A percentile compares a stretch with the other conserved stretches of the same genome.
These are phyloP conservation scores for Morpho achilles DNA, from an alignment of 2,888 invertebrate genomes.

Conservation along the genomic window DNA sequence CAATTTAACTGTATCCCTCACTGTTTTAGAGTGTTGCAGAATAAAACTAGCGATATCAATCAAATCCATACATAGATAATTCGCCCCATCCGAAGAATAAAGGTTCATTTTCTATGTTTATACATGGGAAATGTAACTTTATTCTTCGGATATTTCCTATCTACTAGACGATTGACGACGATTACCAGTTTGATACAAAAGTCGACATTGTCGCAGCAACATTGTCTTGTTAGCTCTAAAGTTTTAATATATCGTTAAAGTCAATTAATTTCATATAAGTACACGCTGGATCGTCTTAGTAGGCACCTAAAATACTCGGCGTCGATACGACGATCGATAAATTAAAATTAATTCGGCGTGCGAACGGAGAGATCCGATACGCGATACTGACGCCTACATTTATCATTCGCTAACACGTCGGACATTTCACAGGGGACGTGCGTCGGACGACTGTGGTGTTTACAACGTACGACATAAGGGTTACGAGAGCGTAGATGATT, in stretches of 20 bases:
- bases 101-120: no score
- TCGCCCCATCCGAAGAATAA: no score
- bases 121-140: no score
- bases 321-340: constrained; percentile 77
- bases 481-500: constrained; percentile 47
- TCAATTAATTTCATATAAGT: constrained; percentile 5
- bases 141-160: no score
- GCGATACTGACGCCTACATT: constrained; percentile 78
- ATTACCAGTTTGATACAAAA: no score
- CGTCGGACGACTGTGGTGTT: constrained; percentile 56
- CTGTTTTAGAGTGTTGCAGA: no score
- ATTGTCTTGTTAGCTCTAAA: background rate
- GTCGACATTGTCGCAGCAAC: no score
- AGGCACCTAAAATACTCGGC: constrained; percentile 73
- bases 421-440: constrained; percentile 68
- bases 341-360: constrained; percentile 80
- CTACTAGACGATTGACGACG: no score
- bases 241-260: background rate
- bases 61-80: no score
- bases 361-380: constrained; percentile 78
- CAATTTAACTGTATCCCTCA: no score
- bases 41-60: no score
- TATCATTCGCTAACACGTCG: constrained; percentile 79
- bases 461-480: constrained; percentile 53
- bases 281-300: constrained; percentile 35